These are phyloP conservation scores for Alca torda DNA, from an alignment of 2,797 vertebrate genomes.

Conservation along the genomic window DNA sequence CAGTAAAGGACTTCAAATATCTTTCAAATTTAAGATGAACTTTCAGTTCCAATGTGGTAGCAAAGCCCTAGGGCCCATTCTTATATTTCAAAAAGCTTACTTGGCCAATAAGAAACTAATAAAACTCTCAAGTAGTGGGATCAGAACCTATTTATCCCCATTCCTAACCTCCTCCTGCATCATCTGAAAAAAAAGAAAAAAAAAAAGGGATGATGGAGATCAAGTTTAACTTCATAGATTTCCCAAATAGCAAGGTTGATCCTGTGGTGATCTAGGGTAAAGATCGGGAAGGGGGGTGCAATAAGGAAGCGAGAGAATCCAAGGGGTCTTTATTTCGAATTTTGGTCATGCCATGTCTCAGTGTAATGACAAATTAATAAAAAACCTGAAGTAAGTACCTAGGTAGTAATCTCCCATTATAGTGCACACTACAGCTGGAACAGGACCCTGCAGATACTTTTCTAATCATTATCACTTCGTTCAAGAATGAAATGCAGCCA, in stretches of 20 bases:
- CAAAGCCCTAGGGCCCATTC: background rate
- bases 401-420: background rate
- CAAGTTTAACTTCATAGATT: background rate
- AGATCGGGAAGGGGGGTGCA: background rate
- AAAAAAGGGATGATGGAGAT: rapidly evolving
- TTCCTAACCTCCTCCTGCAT: background rate
- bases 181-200: background rate
- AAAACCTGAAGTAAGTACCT: background rate
- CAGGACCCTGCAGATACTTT: background rate
- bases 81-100: background rate
- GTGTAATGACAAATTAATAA: background rate
- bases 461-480: background rate
- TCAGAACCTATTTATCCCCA: background rate
- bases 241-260: background rate
- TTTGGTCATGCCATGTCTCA: background rate
- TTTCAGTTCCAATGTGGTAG: background rate
- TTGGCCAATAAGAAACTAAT: background rate
- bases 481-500: background rate
- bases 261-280: background rate
- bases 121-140: background rate
- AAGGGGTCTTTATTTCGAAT: background rate
- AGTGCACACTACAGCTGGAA: background rate
- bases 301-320: background rate
- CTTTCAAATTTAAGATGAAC: background rate
- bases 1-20: background rate